phyloP scores from a whole-genome alignment of 2,888 invertebrate genomes.

The Platycheirus albimanus region DNA sequence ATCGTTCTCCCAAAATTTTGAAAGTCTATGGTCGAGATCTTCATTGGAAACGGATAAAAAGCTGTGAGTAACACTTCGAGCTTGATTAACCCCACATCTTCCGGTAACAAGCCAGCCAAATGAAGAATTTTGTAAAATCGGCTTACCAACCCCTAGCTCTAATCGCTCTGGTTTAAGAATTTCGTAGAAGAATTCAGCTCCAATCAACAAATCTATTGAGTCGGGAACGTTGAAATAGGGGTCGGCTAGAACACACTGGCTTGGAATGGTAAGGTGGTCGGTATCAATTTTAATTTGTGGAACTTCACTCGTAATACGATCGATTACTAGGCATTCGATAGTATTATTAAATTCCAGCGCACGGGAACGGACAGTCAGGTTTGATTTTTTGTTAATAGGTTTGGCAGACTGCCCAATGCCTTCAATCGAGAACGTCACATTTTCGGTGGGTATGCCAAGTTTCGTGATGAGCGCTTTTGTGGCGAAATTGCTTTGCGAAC shows the following conservation, averaged over 20 bases:
- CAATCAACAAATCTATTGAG: slow-evolving; percentile 24
- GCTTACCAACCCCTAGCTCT: too few relatives aligned
- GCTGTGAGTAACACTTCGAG: not conserved
- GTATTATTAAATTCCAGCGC: not conserved
- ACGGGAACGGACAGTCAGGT: not conserved
- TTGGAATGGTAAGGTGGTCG: slow-evolving; percentile 4
- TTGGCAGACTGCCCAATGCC: slow-evolving; percentile 1
- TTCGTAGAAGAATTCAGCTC: slow-evolving; percentile 16
- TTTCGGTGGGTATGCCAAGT: slow-evolving; percentile 7
- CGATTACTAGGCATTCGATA: slow-evolving; percentile 14
- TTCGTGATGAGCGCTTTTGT: too few relatives aligned
- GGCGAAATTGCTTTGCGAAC: slow-evolving; percentile 29
- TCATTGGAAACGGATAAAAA: not conserved
- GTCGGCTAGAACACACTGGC: slow-evolving; percentile 4
- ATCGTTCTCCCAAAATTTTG: not conserved
- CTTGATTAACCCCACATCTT: slow-evolving; percentile 11
- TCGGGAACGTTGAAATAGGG: slow-evolving; percentile 21
- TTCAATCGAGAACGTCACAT: slow-evolving; percentile 23
- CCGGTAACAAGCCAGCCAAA: slow-evolving; percentile 21
- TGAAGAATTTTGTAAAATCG: too few relatives aligned
- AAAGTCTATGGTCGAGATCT: not conserved
- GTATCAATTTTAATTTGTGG: slow-evolving; percentile 9
- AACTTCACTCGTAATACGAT: slow-evolving; percentile 21
- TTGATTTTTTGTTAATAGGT: slow-evolving; percentile 16
- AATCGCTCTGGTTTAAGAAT: slow-evolving; percentile 14